phyloP scores from a whole-genome alignment of 2,797 vertebrate species.

The Denticeps clupeoides region DNA sequence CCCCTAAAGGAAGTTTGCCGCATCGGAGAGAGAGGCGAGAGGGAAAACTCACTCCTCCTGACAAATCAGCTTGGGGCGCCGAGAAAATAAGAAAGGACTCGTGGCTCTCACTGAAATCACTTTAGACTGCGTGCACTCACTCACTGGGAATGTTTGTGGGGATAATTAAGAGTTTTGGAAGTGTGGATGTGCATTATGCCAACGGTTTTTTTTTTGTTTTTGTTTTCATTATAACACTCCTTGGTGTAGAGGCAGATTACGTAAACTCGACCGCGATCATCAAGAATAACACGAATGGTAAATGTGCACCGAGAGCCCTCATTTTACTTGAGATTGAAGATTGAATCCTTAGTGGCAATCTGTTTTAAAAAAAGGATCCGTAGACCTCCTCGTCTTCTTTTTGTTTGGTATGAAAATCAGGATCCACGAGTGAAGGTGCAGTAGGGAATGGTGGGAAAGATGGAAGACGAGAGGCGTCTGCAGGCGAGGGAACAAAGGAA shows the following conservation, averaged over 20 bases:
- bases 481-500: slow-evolving; percentile 6
- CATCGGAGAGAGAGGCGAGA: not conserved
- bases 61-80: slow-evolving; percentile 11
- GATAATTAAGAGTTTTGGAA: too few relatives aligned
- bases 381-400: not conserved
- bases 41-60: slow-evolving; percentile 5
- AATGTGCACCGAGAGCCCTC: not conserved
- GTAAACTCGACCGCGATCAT: too few relatives aligned
- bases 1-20: slow-evolving; percentile 14
- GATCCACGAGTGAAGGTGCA: slow-evolving; percentile 5
- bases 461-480: slow-evolving; percentile 12
- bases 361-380: not conserved
- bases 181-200: too few relatives aligned
- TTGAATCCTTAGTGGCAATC: not conserved
- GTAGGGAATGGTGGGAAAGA: not conserved
- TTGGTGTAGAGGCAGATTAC: too few relatives aligned
- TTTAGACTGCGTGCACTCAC: too few relatives aligned
- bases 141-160: too few relatives aligned
- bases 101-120: not conserved
- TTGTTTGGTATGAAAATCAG: slow-evolving; percentile 3
- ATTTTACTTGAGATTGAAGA: not conserved
- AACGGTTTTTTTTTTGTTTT: too few relatives aligned
- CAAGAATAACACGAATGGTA: not conserved
- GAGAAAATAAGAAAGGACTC: slow-evolving; percentile 11
- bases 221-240: too few relatives aligned